Base-by-base conservation (phyloP, 2,888 invertebrate genomes). In the Thymelicus acteon region DNA sequence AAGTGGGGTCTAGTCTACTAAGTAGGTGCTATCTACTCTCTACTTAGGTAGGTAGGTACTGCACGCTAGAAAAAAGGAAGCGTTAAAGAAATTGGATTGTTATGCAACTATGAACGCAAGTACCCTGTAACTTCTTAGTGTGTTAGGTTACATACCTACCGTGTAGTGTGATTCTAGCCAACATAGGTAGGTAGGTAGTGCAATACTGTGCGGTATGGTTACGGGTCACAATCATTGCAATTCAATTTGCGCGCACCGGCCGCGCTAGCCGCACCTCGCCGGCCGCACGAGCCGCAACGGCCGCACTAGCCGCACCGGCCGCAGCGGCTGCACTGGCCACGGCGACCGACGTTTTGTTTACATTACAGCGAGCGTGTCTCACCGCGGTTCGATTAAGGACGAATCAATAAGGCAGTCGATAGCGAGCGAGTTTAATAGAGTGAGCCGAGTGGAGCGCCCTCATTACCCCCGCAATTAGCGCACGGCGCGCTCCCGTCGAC, bases 401-500 rank as follows among this genome's bases (percentile, higher is more conserved):
- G 88, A 92, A 93, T 93, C 93, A 93, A 93, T 93, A 92, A 92
- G 92, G 92, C 89, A 91, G 91, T 88, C 91, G 91, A 92, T 92
- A 91, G 88, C 90, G 84, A 90, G 90, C 84, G 86, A 91, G 89
- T 91, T 92, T 93, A 92, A 93, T 93, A 92, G 92, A 93, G 91
- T 92, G 90, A 89, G 89, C 85, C 86, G 90, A 90, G 89, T 89
- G 88, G 91, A 90, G 92, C 91, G 93, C 91, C 92, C 93, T 93
- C 93, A 92, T 93, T 93, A 92, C 92, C 91, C 92, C 92, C 92
- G 93, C 93, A 93, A 93, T 93, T 93, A 93, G 93, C 92, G 93
- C 92, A 88, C 91, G 90, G 88, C 89, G 91, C 85, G 89, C 90
- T 88, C 90, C 90, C 89, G 90, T 86, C 91, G 90, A 85, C 91